These are phyloP conservation scores for Andinoacara biseriatus DNA, from an alignment of 2,113 vertebrate species.

Conservation along the genomic window DNA sequence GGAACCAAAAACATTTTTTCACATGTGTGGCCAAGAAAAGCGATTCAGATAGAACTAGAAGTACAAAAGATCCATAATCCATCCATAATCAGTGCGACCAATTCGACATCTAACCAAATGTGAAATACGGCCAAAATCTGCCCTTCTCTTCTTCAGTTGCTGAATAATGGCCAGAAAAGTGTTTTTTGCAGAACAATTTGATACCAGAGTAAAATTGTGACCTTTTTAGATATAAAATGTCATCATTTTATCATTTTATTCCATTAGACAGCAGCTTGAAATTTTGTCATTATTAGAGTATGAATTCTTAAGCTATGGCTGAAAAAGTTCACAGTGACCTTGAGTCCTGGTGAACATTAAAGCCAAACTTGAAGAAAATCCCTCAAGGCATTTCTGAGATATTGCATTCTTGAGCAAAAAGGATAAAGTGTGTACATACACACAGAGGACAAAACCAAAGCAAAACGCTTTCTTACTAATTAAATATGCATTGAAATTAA, in stretches of 20 bases:
- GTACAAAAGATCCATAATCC: neutral
- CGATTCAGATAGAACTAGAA: neutral
- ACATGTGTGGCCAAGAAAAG: neutral
- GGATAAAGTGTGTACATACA: neutral
- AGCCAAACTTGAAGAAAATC: conserved; percentile 1
- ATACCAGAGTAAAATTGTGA: neutral
- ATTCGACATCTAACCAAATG: rapidly evolving
- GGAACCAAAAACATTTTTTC: neutral
- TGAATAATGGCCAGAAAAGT: neutral
- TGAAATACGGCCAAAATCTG: neutral
- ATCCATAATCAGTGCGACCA: neutral
- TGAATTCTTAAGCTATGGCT: neutral
- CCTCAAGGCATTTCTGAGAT: neutral
- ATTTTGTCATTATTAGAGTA: neutral
- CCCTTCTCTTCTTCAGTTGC: neutral
- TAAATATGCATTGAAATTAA: neutral
- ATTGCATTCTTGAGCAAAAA: conserved; percentile 1
- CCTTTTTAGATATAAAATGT: neutral
- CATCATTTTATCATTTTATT: neutral
- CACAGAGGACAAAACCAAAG: neutral
- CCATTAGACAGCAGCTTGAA: neutral
- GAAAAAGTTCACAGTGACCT: neutral
- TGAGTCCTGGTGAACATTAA: neutral
- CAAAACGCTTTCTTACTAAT: neutral
- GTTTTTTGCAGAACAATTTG: neutral